Evolutionary conservation across 2,888 invertebrate genomes (phyloP), one percentile per base, ranked within the genome.

Genomic region (Rutpela maculata): DNA sequence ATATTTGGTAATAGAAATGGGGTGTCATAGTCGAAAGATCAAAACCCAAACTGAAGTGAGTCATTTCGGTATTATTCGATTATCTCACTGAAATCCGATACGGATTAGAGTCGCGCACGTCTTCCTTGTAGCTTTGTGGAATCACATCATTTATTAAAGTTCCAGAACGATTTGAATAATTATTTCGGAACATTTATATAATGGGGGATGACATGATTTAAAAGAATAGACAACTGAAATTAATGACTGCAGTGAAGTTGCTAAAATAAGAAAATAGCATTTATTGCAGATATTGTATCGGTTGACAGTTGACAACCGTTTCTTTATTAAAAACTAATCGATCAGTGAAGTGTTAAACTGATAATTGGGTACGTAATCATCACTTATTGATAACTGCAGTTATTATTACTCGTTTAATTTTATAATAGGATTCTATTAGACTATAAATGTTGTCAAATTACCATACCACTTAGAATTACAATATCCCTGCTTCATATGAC

Each of bases 11-110:
- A 74, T 15, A 67, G 38, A 22, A 67, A 55, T 67, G 67, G 80
- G 74, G 81, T 81, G 81, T 81, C 81, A 81, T 79, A 81, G 81
- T 70, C 66, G 81, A 78, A 72, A 78, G 80, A 80, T 80, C 80
- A 80, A 80, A 80, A 75, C 78, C 74, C 57, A 67, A 78, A 76
- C 71, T 57, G 59, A 75, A 78, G 68, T 79, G 79, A 79, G 73
- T 80, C 80, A 80, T 78, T 81, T 66, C 70, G 38, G 70, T 62
- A 77, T 81, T 77, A 81, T 81, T 81, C 67, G 78, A 80, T 81
- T 80, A 81, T 77, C 66, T 74, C 31, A 12, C 55, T 67, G 78
- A 60, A 78, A 80, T 77, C 74, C 35, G 79, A 80, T 75, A 78
- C 75, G 78, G 77, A 74, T 74, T 72, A 70, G 66, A 62, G 60